Conservation (phyloP, 2,113 vertebrate species). For the Perognathus longimembris region DNA sequence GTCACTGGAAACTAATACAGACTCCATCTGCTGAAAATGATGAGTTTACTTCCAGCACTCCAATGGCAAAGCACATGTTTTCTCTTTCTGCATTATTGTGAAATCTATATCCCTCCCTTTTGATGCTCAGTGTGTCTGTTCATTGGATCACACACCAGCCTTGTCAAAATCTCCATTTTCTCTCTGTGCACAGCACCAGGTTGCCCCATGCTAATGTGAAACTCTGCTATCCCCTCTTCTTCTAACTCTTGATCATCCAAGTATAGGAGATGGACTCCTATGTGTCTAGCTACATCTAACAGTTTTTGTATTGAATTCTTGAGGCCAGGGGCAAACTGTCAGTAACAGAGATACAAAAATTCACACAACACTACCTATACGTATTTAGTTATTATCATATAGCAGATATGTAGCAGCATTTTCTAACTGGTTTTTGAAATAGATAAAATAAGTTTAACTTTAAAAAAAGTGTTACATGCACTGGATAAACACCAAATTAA, state of each 20-base stretch:
- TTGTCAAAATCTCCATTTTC: neutral
- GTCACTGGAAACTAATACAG: neutral
- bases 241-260: neutral
- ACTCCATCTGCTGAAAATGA: neutral
- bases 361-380: neutral
- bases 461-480: neutral
- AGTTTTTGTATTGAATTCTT: neutral
- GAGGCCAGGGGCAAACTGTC: neutral
- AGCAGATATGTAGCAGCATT: neutral
- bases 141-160: neutral
- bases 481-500: neutral
- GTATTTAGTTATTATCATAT: neutral
- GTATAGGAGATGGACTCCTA: too few species aligned
- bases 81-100: neutral
- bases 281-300: neutral
- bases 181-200: fast-evolving
- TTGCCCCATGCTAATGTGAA: neutral
- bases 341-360: neutral
- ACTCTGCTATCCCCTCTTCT: fast-evolving
- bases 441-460: neutral
- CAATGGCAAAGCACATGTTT: neutral
- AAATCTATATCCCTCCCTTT: neutral
- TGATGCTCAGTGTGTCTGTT: neutral
- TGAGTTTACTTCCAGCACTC: neutral
- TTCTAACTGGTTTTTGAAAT: neutral